Evolutionary conservation across 92 coral and sea anemone genomes (phyloP).

Genomic region (Pocillopora grandis): DNA sequence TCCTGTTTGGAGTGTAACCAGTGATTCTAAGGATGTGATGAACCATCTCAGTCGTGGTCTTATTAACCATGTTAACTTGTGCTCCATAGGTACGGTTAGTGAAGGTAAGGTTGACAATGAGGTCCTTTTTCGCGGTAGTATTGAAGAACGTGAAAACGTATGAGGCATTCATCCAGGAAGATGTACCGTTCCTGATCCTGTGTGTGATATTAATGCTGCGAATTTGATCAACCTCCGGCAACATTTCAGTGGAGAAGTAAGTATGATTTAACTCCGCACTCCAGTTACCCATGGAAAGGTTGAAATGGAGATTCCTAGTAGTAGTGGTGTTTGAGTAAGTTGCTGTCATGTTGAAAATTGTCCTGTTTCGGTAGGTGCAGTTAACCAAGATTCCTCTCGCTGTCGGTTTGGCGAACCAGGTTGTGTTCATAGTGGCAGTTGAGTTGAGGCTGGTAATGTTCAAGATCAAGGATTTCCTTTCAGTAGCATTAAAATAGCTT

Average conservation of each 20-base stretch:
- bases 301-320: slow-evolving; percentile 42
- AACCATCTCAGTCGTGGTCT: slow-evolving; percentile 26
- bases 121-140: slow-evolving; percentile 50
- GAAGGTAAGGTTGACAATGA: slow-evolving; percentile 52
- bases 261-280: slow-evolving; percentile 62
- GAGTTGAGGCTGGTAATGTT: slow-evolving; percentile 58
- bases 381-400: slow-evolving; percentile 51
- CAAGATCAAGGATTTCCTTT: slow-evolving; percentile 51
- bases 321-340: slow-evolving; percentile 53
- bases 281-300: slow-evolving; percentile 60
- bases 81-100: slow-evolving; percentile 61
- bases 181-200: slow-evolving; percentile 52
- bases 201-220: slow-evolving; percentile 62
- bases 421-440: slow-evolving; percentile 54
- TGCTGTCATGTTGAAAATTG: slow-evolving; percentile 59
- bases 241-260: slow-evolving; percentile 35
- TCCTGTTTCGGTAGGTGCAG: slow-evolving; percentile 57
- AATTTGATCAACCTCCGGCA: slow-evolving; percentile 35
- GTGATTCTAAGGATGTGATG: slow-evolving; percentile 42
- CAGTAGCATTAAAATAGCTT: slow-evolving; percentile 52
- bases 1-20: slow-evolving; percentile 47
- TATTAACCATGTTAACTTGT: slow-evolving; percentile 43
- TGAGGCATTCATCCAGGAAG: slow-evolving; percentile 42
- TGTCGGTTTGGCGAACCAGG: slow-evolving; percentile 57
- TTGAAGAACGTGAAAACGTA: slow-evolving; percentile 49